These are phyloP conservation scores for Pipistrellus kuhlii DNA, from an alignment of 2,797 vertebrate species.

Conservation along the genomic window DNA sequence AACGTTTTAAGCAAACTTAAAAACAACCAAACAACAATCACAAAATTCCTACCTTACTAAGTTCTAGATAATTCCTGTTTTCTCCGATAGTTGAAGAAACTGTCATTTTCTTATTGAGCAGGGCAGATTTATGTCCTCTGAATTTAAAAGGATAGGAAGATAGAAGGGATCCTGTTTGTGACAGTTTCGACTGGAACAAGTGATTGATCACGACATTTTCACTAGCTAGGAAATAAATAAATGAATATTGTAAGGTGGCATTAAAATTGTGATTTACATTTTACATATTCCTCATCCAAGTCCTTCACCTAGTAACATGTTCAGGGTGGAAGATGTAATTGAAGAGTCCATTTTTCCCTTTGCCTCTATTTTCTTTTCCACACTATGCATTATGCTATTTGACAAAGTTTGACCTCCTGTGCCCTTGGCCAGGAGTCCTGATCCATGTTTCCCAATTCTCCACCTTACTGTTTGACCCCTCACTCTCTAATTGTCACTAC, in stretches of 20 bases:
- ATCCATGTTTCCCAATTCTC: too few relatives aligned
- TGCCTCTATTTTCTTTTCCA: too few relatives aligned
- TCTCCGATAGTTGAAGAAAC: constrained; percentile 84
- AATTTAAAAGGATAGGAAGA: constrained; percentile 90
- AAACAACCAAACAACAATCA: background rate
- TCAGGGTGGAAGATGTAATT: fast-evolving
- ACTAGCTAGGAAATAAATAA: constrained; percentile 90
- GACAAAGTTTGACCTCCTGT: background rate
- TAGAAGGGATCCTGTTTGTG: constrained; percentile 95
- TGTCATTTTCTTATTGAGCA: constrained; percentile 90
- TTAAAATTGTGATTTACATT: background rate
- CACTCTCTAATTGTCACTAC: fast-evolving
- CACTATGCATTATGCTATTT: background rate
- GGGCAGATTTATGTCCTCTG: constrained; percentile 90
- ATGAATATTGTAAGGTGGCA: constrained; percentile 37
- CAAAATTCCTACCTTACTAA: constrained; percentile 91
- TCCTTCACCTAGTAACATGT: background rate
- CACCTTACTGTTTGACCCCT: background rate
- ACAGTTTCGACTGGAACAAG: constrained; percentile 96
- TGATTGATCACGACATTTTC: constrained; percentile 96
- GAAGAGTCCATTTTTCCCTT: background rate
- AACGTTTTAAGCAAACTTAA: background rate
- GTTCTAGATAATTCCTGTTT: constrained; percentile 91
- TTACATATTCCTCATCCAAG: background rate
- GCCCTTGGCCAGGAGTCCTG: background rate